phyloP scores from a whole-genome alignment of 2,113 vertebrate genomes.

The Vidua chalybeata region DNA sequence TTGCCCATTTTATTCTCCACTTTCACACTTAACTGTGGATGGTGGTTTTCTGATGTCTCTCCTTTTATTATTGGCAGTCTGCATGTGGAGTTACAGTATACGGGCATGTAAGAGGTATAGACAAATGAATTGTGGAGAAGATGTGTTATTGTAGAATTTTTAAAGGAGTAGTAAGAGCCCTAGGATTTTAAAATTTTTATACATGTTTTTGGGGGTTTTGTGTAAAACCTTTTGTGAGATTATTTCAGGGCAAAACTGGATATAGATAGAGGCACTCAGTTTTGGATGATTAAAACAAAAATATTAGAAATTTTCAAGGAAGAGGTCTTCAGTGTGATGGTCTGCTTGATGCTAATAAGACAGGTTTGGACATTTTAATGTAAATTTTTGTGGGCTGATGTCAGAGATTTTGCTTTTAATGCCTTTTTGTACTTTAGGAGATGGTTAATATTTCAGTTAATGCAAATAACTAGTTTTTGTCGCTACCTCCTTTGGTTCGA shows the following conservation, averaged over 20 bases:
- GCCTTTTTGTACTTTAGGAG: neutral
- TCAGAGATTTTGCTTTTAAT: neutral
- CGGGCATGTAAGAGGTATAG: neutral
- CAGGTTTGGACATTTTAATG: neutral
- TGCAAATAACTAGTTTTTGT: neutral
- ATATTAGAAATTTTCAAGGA: neutral
- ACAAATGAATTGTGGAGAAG: neutral
- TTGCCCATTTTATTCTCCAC: neutral
- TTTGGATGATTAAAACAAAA: neutral
- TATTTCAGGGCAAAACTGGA: neutral
- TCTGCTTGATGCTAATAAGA: neutral
- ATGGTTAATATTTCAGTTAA: neutral
- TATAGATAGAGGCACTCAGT: neutral
- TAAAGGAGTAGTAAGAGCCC: neutral
- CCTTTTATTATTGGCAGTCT: neutral
- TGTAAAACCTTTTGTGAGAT: neutral
- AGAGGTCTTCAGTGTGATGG: neutral
- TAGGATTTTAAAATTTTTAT: neutral
- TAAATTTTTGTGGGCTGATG: neutral
- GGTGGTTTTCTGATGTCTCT: neutral
- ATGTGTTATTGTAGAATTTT: neutral
- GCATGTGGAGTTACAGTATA: neutral
- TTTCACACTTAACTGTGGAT: neutral
- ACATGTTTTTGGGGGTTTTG: fast-evolving
- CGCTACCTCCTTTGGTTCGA: neutral